Conservation (phyloP, 2,113 vertebrate genomes). For the Dascyllus trimaculatus region DNA sequence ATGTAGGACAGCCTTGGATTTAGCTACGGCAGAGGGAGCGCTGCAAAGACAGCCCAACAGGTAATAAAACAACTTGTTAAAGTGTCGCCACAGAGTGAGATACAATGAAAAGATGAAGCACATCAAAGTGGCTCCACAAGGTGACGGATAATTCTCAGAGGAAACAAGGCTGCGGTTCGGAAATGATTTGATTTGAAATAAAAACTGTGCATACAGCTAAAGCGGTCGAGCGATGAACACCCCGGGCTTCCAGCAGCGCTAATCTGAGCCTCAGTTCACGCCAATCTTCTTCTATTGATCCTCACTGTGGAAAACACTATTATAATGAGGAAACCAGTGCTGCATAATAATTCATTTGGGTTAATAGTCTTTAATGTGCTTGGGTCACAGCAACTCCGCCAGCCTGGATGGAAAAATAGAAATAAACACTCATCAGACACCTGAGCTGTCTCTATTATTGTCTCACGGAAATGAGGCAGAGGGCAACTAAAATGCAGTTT, state of each 20-base stretch:
- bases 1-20: slow-evolving; percentile 75
- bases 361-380: slow-evolving; percentile 16
- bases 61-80: slow-evolving; percentile 41
- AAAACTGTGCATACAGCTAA: slow-evolving; percentile 33
- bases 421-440: slow-evolving; percentile 14
- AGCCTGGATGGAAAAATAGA: background rate
- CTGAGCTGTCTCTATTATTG: slow-evolving; percentile 15
- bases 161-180: slow-evolving; percentile 19
- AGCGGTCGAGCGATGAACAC: slow-evolving; percentile 29
- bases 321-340: slow-evolving; percentile 28
- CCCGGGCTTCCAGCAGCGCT: slow-evolving; percentile 28
- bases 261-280: slow-evolving; percentile 29
- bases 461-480: slow-evolving; percentile 41
- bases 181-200: slow-evolving; percentile 36
- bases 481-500: slow-evolving; percentile 24
- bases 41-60: slow-evolving; percentile 30
- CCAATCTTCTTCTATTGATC: slow-evolving; percentile 46
- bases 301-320: slow-evolving; percentile 26
- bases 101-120: slow-evolving; percentile 32
- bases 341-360: slow-evolving; percentile 35
- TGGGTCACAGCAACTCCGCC: slow-evolving; percentile 13
- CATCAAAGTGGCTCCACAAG: slow-evolving; percentile 36
- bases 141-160: slow-evolving; percentile 21
- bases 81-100: slow-evolving; percentile 12
- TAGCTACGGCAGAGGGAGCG: slow-evolving; percentile 21